Evolutionary conservation across 2,113 vertebrate genomes (phyloP).

Genomic region (Microcebus murinus): DNA sequence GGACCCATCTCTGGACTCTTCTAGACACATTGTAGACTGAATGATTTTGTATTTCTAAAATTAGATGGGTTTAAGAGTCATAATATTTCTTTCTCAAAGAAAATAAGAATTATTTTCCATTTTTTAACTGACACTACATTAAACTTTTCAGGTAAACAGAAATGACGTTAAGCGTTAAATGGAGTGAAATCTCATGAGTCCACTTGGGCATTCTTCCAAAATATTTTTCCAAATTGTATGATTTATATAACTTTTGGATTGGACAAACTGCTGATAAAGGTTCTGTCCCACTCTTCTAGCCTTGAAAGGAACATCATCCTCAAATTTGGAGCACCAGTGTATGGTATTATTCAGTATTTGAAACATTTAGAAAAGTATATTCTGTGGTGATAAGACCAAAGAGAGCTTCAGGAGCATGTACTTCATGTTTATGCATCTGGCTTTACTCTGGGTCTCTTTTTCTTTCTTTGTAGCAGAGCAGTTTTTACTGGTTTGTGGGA

Average conservation of each 20-base stretch:
- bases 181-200: neutral
- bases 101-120: neutral
- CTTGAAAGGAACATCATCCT: neutral
- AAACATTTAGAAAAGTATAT: neutral
- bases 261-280: neutral
- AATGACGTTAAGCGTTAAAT: neutral
- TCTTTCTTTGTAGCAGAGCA: conserved; percentile 24
- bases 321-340: neutral
- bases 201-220: neutral
- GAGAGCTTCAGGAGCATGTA: neutral
- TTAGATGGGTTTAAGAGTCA: neutral
- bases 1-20: neutral
- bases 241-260: neutral
- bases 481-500: conserved; percentile 62
- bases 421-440: conserved; percentile 26
- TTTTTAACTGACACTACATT: neutral
- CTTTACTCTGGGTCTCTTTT: conserved; percentile 34
- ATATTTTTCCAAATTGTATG: neutral
- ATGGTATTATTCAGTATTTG: neutral
- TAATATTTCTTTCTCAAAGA: conserved; percentile 30
- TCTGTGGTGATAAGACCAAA: neutral
- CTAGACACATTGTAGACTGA: neutral
- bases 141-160: neutral
- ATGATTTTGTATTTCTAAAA: conserved; percentile 42
- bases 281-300: neutral